Conservation (phyloP, 1,140 invertebrate genomes). For the Platorchestia sp. region DNA sequence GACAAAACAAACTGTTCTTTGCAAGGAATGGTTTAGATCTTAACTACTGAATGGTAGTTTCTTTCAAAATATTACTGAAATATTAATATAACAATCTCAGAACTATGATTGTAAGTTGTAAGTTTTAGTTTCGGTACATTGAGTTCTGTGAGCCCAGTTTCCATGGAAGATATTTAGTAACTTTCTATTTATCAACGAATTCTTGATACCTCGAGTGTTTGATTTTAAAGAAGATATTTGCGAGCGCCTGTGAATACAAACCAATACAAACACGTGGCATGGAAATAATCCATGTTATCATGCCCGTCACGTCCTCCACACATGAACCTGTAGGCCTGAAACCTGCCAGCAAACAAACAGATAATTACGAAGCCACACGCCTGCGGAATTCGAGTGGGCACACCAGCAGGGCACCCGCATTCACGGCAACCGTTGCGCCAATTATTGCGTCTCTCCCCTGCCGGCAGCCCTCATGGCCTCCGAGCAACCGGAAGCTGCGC, state of each 20-base stretch:
- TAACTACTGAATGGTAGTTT: background rate
- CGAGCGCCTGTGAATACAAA: background rate
- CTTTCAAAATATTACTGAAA: background rate
- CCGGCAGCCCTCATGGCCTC: background rate
- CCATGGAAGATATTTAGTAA: too few relatives aligned
- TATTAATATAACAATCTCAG: too few relatives aligned
- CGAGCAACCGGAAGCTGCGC: background rate
- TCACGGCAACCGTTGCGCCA: conserved; percentile 12
- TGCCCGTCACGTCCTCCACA: background rate
- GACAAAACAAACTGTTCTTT: background rate
- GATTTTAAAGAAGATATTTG: background rate
- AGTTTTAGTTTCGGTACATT: too few relatives aligned
- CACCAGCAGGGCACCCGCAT: conserved; percentile 45
- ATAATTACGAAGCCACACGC: conserved; percentile 33
- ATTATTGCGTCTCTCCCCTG: conserved; percentile 37
- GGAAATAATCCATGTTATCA: background rate
- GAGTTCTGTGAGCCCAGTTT: too few relatives aligned
- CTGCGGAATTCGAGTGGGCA: conserved; percentile 18
- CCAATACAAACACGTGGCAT: background rate
- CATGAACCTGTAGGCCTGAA: background rate
- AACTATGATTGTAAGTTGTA: too few relatives aligned
- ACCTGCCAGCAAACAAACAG: background rate
- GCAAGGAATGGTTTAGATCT: background rate
- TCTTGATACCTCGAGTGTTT: background rate
- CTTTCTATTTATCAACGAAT: too few relatives aligned